Evolutionary conservation across 2,113 vertebrate species (phyloP).

Genomic region (Australoheros scitulus): DNA sequence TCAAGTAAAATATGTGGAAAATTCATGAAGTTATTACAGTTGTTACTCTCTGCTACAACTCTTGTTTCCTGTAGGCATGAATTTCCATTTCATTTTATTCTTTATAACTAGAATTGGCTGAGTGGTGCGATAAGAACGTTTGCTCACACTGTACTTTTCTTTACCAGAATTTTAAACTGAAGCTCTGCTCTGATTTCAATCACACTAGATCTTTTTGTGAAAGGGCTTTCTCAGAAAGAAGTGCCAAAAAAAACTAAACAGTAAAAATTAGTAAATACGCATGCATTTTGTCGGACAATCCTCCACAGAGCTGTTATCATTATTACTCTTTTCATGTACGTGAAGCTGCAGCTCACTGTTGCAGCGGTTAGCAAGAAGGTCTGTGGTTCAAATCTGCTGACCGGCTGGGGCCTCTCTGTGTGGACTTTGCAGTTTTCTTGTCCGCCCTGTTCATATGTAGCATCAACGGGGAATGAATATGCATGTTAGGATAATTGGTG

Average conservation of each 20-base stretch:
- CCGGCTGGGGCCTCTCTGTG: neutral
- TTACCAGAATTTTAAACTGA: neutral
- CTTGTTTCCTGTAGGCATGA: constrained; percentile 51
- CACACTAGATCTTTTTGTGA: neutral
- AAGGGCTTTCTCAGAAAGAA: neutral
- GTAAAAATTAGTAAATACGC: neutral
- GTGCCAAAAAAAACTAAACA: neutral
- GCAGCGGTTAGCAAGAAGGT: neutral
- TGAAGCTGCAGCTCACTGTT: neutral
- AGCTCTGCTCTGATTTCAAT: neutral
- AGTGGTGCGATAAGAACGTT: constrained; percentile 34
- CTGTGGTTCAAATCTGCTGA: neutral
- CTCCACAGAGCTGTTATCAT: neutral
- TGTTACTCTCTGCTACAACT: constrained; percentile 6
- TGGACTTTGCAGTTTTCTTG: neutral
- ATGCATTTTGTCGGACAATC: neutral
- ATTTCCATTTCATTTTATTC: constrained; percentile 35
- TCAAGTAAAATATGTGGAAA: constrained; percentile 34
- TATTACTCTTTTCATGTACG: neutral
- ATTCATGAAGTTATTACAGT: constrained; percentile 35
- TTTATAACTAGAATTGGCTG: constrained; percentile 22
- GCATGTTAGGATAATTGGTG: neutral
- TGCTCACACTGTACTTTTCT: neutral
- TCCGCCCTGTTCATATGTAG: neutral
- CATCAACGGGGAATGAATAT: neutral